Evolutionary conservation across 92 coral and sea anemone genomes (phyloP).

Genomic region (Epizoanthus illoricatus): DNA sequence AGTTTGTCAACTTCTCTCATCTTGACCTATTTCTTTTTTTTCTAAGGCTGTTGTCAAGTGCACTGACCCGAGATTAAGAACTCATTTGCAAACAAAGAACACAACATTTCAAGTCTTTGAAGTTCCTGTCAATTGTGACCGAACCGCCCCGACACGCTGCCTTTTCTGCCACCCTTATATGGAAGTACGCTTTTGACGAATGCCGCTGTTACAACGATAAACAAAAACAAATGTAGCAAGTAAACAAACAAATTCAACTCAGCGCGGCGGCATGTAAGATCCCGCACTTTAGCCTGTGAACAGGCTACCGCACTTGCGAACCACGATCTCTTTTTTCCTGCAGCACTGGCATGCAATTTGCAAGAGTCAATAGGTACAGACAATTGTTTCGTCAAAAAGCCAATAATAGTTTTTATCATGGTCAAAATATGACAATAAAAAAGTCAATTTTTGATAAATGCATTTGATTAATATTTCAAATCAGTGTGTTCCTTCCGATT

Average conservation of each 20-base stretch:
- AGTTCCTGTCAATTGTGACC: slow-evolving; percentile 15
- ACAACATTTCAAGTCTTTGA: background rate
- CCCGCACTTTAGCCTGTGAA: too few relatives aligned
- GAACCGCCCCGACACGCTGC: background rate
- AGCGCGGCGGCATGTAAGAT: too few relatives aligned
- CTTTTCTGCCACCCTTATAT: slow-evolving; percentile 10
- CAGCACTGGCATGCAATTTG: too few relatives aligned
- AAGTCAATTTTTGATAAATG: too few relatives aligned
- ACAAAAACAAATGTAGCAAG: slow-evolving; percentile 9
- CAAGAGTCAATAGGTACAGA: too few relatives aligned
- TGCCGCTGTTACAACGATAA: slow-evolving; percentile 4
- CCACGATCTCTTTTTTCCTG: too few relatives aligned
- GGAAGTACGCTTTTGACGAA: slow-evolving; percentile 3
- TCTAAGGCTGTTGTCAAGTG: slow-evolving; percentile 44
- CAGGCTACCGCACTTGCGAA: too few relatives aligned
- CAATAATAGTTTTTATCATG: too few relatives aligned
- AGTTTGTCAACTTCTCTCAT: slow-evolving; percentile 35
- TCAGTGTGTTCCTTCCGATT: too few relatives aligned
- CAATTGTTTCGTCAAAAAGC: too few relatives aligned
- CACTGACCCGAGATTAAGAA: slow-evolving; percentile 39
- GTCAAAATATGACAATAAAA: too few relatives aligned
- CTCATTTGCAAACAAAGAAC: slow-evolving; percentile 39
- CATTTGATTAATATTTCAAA: too few relatives aligned
- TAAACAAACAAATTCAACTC: background rate
- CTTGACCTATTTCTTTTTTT: slow-evolving; percentile 41